These are phyloP conservation scores for Diachrysia chrysitis DNA, from an alignment of 2,888 invertebrate genomes.

Conservation along the genomic window DNA sequence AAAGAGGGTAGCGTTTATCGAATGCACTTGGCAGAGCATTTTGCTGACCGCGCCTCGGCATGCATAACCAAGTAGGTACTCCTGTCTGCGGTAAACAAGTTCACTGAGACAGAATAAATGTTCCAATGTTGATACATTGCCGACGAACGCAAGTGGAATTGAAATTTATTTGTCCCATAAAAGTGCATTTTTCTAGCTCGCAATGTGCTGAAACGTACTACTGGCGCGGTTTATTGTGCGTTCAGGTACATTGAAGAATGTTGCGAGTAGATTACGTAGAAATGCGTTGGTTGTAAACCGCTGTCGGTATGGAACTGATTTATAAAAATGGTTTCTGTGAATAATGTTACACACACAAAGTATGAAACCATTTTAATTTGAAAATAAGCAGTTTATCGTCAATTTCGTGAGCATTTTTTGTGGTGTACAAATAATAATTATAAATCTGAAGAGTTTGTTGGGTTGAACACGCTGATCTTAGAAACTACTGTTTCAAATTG, in stretches of 20 bases:
- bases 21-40: constrained; percentile 75
- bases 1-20: constrained; percentile 71
- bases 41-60: constrained; percentile 73
- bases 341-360: constrained; percentile 4
- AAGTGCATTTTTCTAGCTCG: constrained; percentile 52
- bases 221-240: constrained; percentile 27
- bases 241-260: constrained; percentile 15
- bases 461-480: no score
- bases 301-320: not conserved
- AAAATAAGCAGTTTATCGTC: constrained; percentile 37
- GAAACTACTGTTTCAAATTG: no score
- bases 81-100: constrained; percentile 70
- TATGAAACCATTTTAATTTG: constrained; percentile 8
- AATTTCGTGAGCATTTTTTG: constrained; percentile 38
- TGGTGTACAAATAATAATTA: no score
- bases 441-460: no score
- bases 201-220: constrained; percentile 29
- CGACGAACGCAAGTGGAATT: constrained; percentile 56
- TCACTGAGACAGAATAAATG: constrained; percentile 78
- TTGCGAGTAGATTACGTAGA: constrained; percentile 13
- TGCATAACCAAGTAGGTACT: constrained; percentile 75
- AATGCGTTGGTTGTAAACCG: constrained; percentile 1
- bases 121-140: constrained; percentile 64
- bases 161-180: constrained; percentile 56
- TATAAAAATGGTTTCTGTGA: not conserved